phyloP scores from a whole-genome alignment of 1,140 invertebrate species.

The Bombus waltoni region DNA sequence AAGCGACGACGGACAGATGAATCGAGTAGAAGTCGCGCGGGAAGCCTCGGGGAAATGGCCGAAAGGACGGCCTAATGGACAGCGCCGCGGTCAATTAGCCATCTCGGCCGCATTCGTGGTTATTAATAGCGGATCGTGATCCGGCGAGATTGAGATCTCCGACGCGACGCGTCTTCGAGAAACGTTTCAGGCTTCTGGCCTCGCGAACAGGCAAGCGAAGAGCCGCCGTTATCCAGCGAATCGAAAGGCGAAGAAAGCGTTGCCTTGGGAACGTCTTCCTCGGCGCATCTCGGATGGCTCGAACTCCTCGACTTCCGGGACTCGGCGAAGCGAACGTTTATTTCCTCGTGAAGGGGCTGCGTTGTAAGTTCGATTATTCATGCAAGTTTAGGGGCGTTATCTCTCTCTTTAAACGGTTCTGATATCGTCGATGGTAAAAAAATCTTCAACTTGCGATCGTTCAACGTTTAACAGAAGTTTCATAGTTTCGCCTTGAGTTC shows the following conservation, averaged over 20 bases:
- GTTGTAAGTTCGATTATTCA: too few species aligned
- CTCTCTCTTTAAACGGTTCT: too few species aligned
- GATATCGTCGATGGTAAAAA: too few species aligned
- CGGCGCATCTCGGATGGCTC: not conserved
- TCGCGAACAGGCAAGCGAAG: constrained; percentile 5
- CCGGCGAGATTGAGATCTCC: constrained; percentile 56
- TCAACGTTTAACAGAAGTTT: too few species aligned
- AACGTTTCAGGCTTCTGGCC: constrained; percentile 47
- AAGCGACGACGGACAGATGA: constrained; percentile 30
- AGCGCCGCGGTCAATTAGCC: constrained; percentile 59
- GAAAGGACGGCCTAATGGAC: constrained; percentile 46
- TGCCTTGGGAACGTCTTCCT: not conserved
- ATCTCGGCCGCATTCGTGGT: constrained; percentile 52
- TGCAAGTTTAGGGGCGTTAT: too few species aligned
- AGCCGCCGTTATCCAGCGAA: constrained; percentile 36
- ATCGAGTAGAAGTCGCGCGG: constrained; percentile 10
- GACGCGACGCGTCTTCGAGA: constrained; percentile 45
- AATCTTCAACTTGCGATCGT: too few species aligned
- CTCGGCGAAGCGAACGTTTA: not conserved
- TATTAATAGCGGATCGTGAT: constrained; percentile 64
- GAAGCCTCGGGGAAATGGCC: constrained; percentile 34
- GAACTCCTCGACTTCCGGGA: not conserved
- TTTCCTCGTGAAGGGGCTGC: too few species aligned
- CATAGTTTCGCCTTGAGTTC: too few species aligned
- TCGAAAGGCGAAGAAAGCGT: not conserved